Conservation (phyloP, 2,113 vertebrate genomes). For the Aleadryas rufinucha region DNA sequence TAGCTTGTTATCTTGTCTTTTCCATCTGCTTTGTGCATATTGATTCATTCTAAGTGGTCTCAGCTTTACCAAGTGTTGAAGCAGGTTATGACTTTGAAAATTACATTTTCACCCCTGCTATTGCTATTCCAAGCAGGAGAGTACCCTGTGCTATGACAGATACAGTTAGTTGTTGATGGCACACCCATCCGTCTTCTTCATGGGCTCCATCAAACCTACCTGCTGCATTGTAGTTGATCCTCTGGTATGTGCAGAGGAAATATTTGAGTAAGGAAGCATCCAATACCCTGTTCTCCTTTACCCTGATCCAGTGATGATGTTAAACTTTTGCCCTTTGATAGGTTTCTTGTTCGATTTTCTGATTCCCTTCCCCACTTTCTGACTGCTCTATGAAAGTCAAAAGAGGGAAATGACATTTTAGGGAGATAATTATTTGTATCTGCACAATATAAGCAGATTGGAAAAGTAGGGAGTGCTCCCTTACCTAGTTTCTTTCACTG, state of each 20-base stretch:
- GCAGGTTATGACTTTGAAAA: not conserved
- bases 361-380: not conserved
- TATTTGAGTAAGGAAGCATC: not conserved
- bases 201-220: not conserved
- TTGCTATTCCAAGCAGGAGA: not conserved
- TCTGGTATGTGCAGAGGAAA: not conserved
- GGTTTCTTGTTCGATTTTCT: not conserved
- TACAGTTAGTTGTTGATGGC: not conserved
- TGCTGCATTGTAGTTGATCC: not conserved
- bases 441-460: not conserved
- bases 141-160: not conserved
- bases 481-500: not conserved
- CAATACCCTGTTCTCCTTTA: not conserved
- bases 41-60: not conserved
- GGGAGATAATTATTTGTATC: not conserved
- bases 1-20: not conserved
- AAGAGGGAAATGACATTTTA: not conserved
- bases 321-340: not conserved
- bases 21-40: not conserved
- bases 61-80: not conserved
- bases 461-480: not conserved
- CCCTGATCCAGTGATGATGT: accelerated
- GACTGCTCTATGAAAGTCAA: not conserved
- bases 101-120: not conserved
- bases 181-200: not conserved